phyloP scores from a whole-genome alignment of 2,113 vertebrate genomes.

The Perca fluviatilis region DNA sequence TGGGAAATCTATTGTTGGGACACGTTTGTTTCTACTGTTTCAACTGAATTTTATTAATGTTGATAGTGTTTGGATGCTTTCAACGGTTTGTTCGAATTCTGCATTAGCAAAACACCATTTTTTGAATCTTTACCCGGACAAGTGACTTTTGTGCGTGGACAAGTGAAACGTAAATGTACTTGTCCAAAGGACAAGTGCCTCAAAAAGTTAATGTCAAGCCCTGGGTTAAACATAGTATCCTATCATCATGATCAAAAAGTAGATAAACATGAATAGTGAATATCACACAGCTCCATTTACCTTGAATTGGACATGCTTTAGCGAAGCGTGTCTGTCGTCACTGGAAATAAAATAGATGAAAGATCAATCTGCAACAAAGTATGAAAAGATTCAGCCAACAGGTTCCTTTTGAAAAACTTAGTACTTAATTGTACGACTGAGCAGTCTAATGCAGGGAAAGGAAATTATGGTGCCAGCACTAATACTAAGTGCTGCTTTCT shows the following conservation, averaged over 20 bases:
- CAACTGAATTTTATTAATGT: too few relatives aligned
- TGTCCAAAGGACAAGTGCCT: too few relatives aligned
- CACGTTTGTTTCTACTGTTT: too few relatives aligned
- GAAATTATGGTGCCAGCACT: conserved; percentile 10
- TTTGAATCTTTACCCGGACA: too few relatives aligned
- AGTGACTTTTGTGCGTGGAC: too few relatives aligned
- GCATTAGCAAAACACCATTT: too few relatives aligned
- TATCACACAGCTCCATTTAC: background rate
- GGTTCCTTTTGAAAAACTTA: background rate
- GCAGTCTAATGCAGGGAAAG: conserved; percentile 1
- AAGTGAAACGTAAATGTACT: too few relatives aligned
- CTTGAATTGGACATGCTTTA: background rate
- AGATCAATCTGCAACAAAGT: conserved; percentile 3
- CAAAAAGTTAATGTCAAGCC: too few relatives aligned
- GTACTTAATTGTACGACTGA: conserved; percentile 4
- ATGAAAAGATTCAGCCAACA: conserved; percentile 15
- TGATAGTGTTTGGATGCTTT: too few relatives aligned
- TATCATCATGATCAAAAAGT: background rate
- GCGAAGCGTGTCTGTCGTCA: background rate
- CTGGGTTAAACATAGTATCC: background rate
- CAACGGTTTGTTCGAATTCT: too few relatives aligned
- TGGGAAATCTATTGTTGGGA: too few relatives aligned
- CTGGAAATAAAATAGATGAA: background rate
- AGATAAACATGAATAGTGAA: background rate
- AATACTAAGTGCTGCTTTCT: conserved; percentile 15